Conservation (phyloP, 2,113 vertebrate species). For the Aptenodytes forsteri region DNA sequence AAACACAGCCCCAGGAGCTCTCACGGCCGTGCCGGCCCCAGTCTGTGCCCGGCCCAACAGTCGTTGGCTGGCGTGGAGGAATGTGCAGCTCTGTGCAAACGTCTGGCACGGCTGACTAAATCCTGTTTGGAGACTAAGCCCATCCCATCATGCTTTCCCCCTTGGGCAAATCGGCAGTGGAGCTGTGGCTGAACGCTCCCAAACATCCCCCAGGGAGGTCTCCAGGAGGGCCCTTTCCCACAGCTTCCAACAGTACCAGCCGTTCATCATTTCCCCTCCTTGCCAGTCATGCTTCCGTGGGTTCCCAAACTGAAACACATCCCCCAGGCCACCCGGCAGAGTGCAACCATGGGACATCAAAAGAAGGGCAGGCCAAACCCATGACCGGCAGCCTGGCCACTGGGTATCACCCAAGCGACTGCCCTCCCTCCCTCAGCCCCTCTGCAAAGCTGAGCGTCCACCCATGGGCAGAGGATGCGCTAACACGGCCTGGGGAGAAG, state of each 20-base stretch:
- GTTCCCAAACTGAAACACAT: background rate
- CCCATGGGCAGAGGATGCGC: background rate
- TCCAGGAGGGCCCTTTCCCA: slow-evolving; percentile 37
- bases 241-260: slow-evolving; percentile 19
- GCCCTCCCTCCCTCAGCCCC: background rate
- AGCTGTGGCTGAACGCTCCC: slow-evolving; percentile 11
- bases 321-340: background rate
- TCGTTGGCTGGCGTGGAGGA: background rate
- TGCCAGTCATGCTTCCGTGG: background rate
- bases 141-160: background rate
- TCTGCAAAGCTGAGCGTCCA: background rate
- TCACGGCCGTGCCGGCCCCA: rapidly evolving
- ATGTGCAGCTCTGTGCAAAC: slow-evolving; percentile 28
- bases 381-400: background rate
- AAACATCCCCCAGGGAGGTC: background rate
- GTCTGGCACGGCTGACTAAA: slow-evolving; percentile 28
- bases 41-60: background rate
- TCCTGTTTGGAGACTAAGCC: slow-evolving; percentile 27
- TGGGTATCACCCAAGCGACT: background rate
- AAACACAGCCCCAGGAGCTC: background rate
- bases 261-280: background rate
- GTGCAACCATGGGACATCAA: background rate
- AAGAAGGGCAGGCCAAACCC: background rate
- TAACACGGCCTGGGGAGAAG: background rate
- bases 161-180: background rate